phyloP scores from a whole-genome alignment of 2,113 vertebrate genomes.

The Genyomyrus donnyi region DNA sequence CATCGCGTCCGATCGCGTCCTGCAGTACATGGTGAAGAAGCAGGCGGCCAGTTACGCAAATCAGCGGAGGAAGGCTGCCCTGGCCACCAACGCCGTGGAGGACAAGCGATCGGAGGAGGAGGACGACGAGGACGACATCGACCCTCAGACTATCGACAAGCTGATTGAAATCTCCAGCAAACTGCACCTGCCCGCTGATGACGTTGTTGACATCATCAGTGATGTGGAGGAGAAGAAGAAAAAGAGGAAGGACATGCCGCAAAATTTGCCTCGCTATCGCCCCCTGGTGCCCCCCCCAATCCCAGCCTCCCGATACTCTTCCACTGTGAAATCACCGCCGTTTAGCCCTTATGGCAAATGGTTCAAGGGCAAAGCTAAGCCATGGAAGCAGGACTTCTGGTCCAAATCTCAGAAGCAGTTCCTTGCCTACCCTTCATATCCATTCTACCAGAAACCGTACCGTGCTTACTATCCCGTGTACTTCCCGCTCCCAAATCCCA shows the following conservation, averaged over 20 bases:
- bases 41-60: slow-evolving; percentile 56
- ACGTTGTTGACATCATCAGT: slow-evolving; percentile 83
- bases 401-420: slow-evolving; percentile 68
- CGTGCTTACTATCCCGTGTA: slow-evolving; percentile 70
- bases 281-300: slow-evolving; percentile 60
- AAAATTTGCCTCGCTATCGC: slow-evolving; percentile 50
- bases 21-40: slow-evolving; percentile 83
- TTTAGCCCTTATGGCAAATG: slow-evolving; percentile 63
- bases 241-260: slow-evolving; percentile 59
- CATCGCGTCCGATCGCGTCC: slow-evolving; percentile 81
- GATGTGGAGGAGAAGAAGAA: slow-evolving; percentile 84
- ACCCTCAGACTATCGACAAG: slow-evolving; percentile 82
- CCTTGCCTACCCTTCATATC: slow-evolving; percentile 69
- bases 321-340: slow-evolving; percentile 47
- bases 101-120: slow-evolving; percentile 69
- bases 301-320: slow-evolving; percentile 56
- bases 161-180: slow-evolving; percentile 87
- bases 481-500: slow-evolving; percentile 66
- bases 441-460: slow-evolving; percentile 70
- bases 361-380: slow-evolving; percentile 63
- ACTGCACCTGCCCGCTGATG: slow-evolving; percentile 82
- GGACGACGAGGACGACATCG: slow-evolving; percentile 68
- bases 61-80: slow-evolving; percentile 57
- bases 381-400: slow-evolving; percentile 61
- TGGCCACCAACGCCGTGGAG: slow-evolving; percentile 57